Base-by-base conservation (phyloP, 2,888 invertebrate genomes). In the Callinectes sapidus region DNA sequence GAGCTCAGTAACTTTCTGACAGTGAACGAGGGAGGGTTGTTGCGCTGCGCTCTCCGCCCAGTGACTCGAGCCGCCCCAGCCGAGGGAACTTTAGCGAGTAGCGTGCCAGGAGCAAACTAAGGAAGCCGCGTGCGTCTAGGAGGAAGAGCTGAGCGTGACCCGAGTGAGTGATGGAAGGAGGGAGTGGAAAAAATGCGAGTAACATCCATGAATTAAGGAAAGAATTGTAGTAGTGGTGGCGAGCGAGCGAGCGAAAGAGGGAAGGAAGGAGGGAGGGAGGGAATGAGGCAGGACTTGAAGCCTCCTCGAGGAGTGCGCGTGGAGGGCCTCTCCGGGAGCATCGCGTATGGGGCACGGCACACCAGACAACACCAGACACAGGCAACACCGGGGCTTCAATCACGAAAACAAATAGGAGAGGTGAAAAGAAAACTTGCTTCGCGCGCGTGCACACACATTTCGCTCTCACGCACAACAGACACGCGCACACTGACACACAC, bases 131-230 rank as follows among this genome's bases (percentile, higher is more conserved):
- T 35, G 35, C 35, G 35, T 81, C 35, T 16, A 32, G 71, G 71
- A 77, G 81, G 81, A 81, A 35, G 35, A 35, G 81, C 5, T 5
- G 13, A 81, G n/a, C 32, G 35, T 35, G 35, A 23, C 61, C 23
- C 18, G 32, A 77, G 71, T 77, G 71, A 77, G 28, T 77, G 71
- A 77, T n/a, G 18, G 71, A 28, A n/a, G 71, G 28, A n/a, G 71
- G 71, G 61, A 61, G 28, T n/a, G 71, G 71, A 28, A 77, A 77
- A 28, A 77, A 77, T 77, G n/a, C 71, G 28, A 77, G 71, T 13
- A 28, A 77, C 71, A 77, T 77, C 71, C 28, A 77, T 77, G 71
- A 77, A 77, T 77, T 77, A 77, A 77, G 71, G 71, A n/a, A 77
- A 77, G 71, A 77, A 77, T 81, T 81, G 32, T 81, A 81, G 71